Base-by-base conservation (phyloP, 2,888 invertebrate genomes). In the Drosophila conformis region DNA sequence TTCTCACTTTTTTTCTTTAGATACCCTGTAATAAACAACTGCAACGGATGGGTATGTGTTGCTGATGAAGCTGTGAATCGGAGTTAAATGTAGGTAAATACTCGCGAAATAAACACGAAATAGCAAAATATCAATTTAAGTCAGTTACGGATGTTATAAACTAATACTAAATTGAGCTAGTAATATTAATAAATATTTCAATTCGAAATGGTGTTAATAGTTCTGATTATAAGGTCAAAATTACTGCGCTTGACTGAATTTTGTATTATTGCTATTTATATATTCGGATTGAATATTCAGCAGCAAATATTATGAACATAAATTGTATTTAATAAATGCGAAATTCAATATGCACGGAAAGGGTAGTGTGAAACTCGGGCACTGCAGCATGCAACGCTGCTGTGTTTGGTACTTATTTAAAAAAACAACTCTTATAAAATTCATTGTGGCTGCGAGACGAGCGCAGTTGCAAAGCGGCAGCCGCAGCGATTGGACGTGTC, bases 391-490 rank as follows among this genome's bases (percentile, higher is more conserved):
- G 66, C 57, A 61, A 53, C 49, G 57, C 25, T 53, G 54, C 52
- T 61, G 49, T 69, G 58, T 61, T 74, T 49, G 69, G 61, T 69
- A 52, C 54, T 35, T 58, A 60, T 70, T 54, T 4, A 38, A 18
- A 42, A 29, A 35, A 35, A 38, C 46, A 67, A 62, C 88, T 86
- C 85, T 86, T 86, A 86, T 86, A 86, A 86, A 86, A 72, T 86
- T 83, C 74, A 78, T 68, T 86, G 86, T 67, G 82, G 52, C 57
- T 76, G 73, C 65, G 75, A 73, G 72, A 68, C 74, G 72, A 76
- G 75, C 85, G 87, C 77, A 87, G 87, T 87, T 87, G 84, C 75
- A 73, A 77, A 78, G 68, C 81, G 69, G 69, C 87, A 81, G 83
- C 64, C 79, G 73, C 68, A 79, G 56, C 68, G 89, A 75, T 81